phyloP scores from a whole-genome alignment of 2,797 vertebrate genomes.

The Zenarchopterus dispar region DNA sequence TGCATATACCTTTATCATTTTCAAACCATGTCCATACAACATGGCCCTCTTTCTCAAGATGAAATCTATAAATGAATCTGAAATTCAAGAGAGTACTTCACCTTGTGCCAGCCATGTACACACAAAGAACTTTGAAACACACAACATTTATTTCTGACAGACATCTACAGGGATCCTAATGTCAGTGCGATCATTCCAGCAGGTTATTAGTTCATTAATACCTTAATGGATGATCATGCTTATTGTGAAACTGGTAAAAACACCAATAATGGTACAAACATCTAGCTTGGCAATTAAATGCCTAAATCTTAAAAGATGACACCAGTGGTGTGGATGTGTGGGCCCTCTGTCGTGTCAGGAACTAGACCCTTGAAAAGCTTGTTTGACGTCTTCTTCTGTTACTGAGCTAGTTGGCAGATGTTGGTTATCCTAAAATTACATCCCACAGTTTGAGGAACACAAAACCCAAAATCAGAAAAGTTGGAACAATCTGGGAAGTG shows the following conservation, averaged over 20 bases:
- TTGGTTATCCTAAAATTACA: background rate
- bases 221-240: conserved; percentile 77
- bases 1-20: conserved; percentile 88
- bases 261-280: conserved; percentile 72
- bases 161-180: conserved; percentile 75
- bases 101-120: conserved; percentile 86
- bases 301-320: conserved; percentile 66
- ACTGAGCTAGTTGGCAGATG: conserved; percentile 30
- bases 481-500: too few relatives aligned
- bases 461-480: too few relatives aligned
- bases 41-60: conserved; percentile 89
- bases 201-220: conserved; percentile 68
- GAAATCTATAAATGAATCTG: conserved; percentile 90
- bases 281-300: conserved; percentile 65
- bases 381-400: conserved; percentile 51
- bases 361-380: conserved; percentile 8
- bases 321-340: conserved; percentile 54
- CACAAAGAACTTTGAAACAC: conserved; percentile 79
- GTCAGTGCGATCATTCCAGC: conserved; percentile 76
- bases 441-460: too few relatives aligned
- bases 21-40: conserved; percentile 89
- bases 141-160: conserved; percentile 75
- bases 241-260: conserved; percentile 69
- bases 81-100: conserved; percentile 90
- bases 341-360: conserved; percentile 45